These are phyloP conservation scores for Caenorhabditis zanzibari DNA, from an alignment of 2,888 invertebrate genomes.

Conservation along the genomic window DNA sequence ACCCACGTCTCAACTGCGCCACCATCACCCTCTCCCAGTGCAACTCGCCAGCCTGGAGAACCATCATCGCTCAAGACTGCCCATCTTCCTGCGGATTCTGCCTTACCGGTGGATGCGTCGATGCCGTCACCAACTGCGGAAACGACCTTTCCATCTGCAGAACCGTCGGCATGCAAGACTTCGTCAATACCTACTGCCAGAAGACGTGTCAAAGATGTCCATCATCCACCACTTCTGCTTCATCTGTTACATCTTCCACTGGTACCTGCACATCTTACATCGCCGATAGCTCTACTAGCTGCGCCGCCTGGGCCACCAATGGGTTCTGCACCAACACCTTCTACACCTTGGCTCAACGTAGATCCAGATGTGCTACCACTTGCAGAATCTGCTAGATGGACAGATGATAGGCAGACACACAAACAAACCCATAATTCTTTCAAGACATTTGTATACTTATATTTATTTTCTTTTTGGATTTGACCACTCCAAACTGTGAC, in stretches of 20 bases:
- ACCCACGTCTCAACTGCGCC: constrained; percentile 40
- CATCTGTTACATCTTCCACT: not conserved
- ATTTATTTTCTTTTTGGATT: constrained; percentile 10
- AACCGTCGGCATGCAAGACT: constrained; percentile 39
- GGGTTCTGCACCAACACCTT: constrained; percentile 64
- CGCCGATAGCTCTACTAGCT: constrained; percentile 26
- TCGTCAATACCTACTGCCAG: constrained; percentile 67
- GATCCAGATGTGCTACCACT: constrained; percentile 51
- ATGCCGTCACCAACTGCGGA: constrained; percentile 64
- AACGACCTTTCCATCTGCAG: constrained; percentile 53
- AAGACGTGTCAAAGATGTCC: constrained; percentile 67
- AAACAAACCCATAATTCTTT: not conserved
- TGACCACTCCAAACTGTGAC: constrained; percentile 15
- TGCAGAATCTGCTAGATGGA: constrained; percentile 54
- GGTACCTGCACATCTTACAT: constrained; percentile 29
- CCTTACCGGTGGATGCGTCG: constrained; percentile 61
- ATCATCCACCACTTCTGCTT: constrained; percentile 5
- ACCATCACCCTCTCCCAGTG: constrained; percentile 48
- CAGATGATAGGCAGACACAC: not conserved
- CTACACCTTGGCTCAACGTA: constrained; percentile 55
- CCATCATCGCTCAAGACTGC: constrained; percentile 56
- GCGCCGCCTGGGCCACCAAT: constrained; percentile 50
- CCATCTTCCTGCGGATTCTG: constrained; percentile 66
- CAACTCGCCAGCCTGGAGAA: constrained; percentile 48
- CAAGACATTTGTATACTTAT: constrained; percentile 15